A percentile compares a stretch with the other conserved stretches of the same genome.
Conservation (phyloP, 1,140 invertebrate genomes). For the Caligus rogercresseyi region DNA sequence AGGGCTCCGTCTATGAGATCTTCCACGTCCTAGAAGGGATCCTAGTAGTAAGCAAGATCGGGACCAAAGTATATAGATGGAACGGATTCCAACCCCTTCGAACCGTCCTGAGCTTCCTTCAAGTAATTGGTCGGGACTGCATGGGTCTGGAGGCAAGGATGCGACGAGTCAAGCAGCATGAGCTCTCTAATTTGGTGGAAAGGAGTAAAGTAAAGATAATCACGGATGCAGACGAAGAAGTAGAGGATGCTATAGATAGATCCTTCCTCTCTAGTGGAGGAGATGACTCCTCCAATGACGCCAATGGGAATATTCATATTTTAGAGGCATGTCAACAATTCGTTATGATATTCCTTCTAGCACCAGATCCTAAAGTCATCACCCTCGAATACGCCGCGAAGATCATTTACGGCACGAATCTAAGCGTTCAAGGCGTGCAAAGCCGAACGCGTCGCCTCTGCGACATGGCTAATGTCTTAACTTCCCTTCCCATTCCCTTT, state of each 20-base stretch:
- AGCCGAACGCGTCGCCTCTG: neutral
- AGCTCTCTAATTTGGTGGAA: neutral
- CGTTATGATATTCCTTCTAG: neutral
- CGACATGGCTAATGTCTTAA: neutral
- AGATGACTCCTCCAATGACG: neutral
- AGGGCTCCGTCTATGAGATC: neutral
- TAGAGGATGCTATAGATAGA: neutral
- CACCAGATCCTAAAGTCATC: neutral
- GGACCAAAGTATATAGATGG: neutral
- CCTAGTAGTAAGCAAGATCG: neutral
- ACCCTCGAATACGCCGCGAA: neutral
- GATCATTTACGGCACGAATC: neutral
- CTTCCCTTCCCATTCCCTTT: neutral
- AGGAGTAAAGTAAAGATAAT: neutral
- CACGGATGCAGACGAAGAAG: neutral
- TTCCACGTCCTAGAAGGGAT: neutral
- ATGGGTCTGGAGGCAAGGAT: neutral
- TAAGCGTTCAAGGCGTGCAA: neutral
- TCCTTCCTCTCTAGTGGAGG: no score
- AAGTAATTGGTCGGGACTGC: neutral
- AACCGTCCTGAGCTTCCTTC: neutral
- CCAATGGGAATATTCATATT: neutral
- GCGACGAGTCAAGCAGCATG: neutral
- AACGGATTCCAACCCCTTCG: neutral
- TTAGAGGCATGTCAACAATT: neutral